Evolutionary conservation across 2,797 vertebrate species (phyloP).

Genomic region (Sardinella longiceps): DNA sequence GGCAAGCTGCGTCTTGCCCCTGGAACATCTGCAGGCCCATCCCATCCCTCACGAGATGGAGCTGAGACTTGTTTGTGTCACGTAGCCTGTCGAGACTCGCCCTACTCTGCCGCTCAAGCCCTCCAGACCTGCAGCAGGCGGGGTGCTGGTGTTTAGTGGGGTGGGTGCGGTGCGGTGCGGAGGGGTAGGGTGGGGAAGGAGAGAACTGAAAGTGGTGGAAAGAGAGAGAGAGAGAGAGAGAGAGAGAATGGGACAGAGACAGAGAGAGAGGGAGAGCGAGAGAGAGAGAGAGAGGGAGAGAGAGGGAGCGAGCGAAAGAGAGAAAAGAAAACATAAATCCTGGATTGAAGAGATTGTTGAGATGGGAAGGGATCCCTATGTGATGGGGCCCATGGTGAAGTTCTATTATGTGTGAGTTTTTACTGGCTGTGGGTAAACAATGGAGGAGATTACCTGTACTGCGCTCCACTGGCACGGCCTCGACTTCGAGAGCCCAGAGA

Average conservation of each 20-base stretch:
- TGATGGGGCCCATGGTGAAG: conserved; percentile 46
- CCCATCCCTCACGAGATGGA: conserved; percentile 89
- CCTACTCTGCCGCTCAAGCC: conserved; percentile 73
- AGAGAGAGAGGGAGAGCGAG: conserved; percentile 42
- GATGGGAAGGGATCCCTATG: conserved; percentile 64
- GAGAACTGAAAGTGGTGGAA: too few relatives aligned
- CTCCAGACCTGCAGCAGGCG: conserved; percentile 66
- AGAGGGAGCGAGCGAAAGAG: conserved; percentile 54
- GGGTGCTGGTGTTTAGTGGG: not conserved
- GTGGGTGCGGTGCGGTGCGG: not conserved
- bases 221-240: conserved; percentile 46
- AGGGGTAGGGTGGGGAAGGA: not conserved
- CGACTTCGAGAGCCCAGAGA: not conserved
- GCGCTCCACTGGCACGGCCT: not conserved
- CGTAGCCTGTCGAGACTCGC: conserved; percentile 88
- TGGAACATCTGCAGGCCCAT: conserved; percentile 94
- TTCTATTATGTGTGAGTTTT: conserved; percentile 10
- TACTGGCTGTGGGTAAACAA: conserved; percentile 34
- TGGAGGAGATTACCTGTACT: conserved; percentile 35
- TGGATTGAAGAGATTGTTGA: conserved; percentile 70
- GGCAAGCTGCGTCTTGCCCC: conserved; percentile 92
- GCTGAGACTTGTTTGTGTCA: conserved; percentile 97
- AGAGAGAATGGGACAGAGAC: conserved; percentile 51
- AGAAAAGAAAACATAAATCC: conserved; percentile 47
- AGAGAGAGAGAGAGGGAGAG: conserved; percentile 41